These are phyloP conservation scores for Boloria selene DNA, from an alignment of 2,888 invertebrate genomes.

Conservation along the genomic window DNA sequence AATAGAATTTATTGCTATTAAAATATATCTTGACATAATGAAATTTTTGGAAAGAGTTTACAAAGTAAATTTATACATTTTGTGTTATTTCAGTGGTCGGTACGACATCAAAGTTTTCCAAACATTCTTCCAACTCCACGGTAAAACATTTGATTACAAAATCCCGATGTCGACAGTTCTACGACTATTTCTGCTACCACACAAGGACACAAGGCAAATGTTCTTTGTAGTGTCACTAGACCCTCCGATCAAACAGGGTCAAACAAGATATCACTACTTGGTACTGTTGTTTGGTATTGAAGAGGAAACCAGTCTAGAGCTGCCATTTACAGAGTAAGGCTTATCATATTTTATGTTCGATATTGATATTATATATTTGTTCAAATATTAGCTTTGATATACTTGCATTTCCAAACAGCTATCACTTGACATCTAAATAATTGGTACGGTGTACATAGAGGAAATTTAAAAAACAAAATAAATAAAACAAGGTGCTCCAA, in stretches of 20 bases:
- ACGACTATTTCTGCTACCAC: constrained; percentile 96
- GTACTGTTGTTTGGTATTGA: constrained; percentile 97
- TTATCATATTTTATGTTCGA: not conserved
- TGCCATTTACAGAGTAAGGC: constrained; percentile 94
- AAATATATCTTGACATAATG: constrained; percentile 11
- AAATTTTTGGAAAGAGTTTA: no score
- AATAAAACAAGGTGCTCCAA: no score
- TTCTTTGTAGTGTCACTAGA: constrained; percentile 99
- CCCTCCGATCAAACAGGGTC: constrained; percentile 99
- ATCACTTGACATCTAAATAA: no score
- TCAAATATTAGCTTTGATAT: no score
- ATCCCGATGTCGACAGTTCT: constrained; percentile 98
- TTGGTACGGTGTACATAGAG: no score
- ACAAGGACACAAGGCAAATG: constrained; percentile 98
- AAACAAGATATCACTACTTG: constrained; percentile 98
- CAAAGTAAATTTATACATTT: no score
- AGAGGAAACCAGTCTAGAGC: constrained; percentile 94
- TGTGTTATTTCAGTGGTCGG: constrained; percentile 88
- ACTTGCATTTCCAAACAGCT: no score
- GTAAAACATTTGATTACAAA: constrained; percentile 99
- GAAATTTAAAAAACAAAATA: no score
- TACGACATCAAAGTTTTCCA: constrained; percentile 98
- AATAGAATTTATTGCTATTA: constrained; percentile 12
- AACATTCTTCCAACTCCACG: constrained; percentile 84
- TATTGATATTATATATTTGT: no score